These are phyloP conservation scores for Ochotona curzoniae DNA, from an alignment of 2,113 vertebrate genomes.

Conservation along the genomic window DNA sequence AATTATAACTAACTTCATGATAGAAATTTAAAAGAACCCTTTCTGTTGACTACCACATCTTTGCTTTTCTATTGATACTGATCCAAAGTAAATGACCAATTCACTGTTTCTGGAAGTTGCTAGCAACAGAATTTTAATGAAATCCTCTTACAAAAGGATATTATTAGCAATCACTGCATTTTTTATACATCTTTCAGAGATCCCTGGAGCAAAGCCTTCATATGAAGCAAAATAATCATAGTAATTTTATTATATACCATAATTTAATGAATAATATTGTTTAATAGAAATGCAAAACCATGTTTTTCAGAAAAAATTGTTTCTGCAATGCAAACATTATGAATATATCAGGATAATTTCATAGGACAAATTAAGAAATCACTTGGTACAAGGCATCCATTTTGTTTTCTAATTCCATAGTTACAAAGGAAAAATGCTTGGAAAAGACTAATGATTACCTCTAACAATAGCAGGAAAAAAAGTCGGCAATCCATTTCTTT, in stretches of 20 bases:
- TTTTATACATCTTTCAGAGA: conserved; percentile 46
- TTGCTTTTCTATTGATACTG: neutral
- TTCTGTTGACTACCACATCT: neutral
- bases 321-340: conserved; percentile 53
- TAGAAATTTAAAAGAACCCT: neutral
- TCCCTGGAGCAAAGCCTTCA: conserved; percentile 4
- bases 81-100: neutral
- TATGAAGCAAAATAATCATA: conserved; percentile 53
- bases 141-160: conserved; percentile 26
- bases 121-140: conserved; percentile 30
- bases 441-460: conserved; percentile 8
- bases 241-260: conserved; percentile 52
- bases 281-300: conserved; percentile 57
- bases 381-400: conserved; percentile 48
- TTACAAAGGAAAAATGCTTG: conserved; percentile 30
- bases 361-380: conserved; percentile 65
- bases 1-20: neutral
- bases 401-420: conserved; percentile 57
- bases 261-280: conserved; percentile 53
- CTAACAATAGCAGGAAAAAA: conserved; percentile 41
- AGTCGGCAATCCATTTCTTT: neutral
- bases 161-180: conserved; percentile 3
- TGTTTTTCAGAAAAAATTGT: neutral
- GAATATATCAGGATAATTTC: conserved; percentile 74
- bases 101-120: conserved; percentile 40